Base-by-base conservation (phyloP, 2,888 invertebrate genomes). In the Steromphala cineraria region DNA sequence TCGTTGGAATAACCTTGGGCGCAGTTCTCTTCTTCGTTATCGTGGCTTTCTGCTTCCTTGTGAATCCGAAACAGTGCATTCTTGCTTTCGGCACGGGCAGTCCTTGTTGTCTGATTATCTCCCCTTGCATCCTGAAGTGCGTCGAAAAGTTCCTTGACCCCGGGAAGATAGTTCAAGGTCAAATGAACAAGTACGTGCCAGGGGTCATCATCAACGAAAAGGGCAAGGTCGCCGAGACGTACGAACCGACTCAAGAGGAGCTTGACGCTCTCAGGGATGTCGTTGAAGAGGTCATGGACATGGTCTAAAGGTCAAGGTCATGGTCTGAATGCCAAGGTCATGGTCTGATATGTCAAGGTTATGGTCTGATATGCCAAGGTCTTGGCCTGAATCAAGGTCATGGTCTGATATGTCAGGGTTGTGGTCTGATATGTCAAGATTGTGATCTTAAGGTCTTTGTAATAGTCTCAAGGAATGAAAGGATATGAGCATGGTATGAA, bases 141-240 rank as follows among this genome's bases (percentile, higher is more conserved):
- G 79, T 85, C 8, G 82, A 84, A n/a, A 85, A 82, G 79, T 85
- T 83, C 40, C 67, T 87, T 5, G 76, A 86, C 55, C 80, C 82
- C 0, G 84, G 83, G 21, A 53, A 79, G 40, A 76, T 86, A 46
- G 80, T 87, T 4, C 77, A 82, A 28, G 88, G 86, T 8, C 82
- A 84, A 13, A 83, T 87, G 85, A 87, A 87, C 52, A 85, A 77
- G 21, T 88, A 87, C 71, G 83, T 88, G 78, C 89, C 89, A 4
- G 89, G 89, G 0, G 79, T 88, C 2, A 84, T 87, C n/a, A 84
- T 88, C 15, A 82, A 85, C 36, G 85, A 86, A 2, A 86, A 88
- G 31, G 88, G 88, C 7, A 74, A 56, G 55, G 82, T 80, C 0
- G 24, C 86, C 5, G 86, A 89, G 28, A 80, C 77, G n/a, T 89